Conservation (phyloP, 2,113 vertebrate species). For the Paracanthobrama guichenoti region DNA sequence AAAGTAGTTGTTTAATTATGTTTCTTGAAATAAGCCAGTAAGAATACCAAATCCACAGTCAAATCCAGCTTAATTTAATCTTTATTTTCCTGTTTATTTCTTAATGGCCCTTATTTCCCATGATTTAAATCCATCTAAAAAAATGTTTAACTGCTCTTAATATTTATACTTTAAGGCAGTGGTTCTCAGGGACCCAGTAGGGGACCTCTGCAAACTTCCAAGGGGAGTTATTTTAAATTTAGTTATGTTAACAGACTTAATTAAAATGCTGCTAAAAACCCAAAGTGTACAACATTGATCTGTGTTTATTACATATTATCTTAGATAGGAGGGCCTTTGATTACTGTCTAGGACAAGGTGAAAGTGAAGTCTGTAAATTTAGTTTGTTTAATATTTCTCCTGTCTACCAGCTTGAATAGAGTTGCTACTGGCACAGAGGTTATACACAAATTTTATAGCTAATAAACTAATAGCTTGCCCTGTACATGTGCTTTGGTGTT, state of each 20-base stretch:
- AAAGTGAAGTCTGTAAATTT: not conserved
- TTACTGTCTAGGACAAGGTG: not conserved
- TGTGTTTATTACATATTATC: no score
- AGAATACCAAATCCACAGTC: slow-evolving; percentile 20
- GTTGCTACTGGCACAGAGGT: not conserved
- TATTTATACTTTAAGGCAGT: not conserved
- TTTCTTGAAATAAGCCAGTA: not conserved
- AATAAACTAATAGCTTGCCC: not conserved
- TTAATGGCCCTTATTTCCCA: not conserved
- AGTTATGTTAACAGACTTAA: not conserved
- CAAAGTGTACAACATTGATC: no score
- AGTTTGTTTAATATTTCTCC: not conserved
- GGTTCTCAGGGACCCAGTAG: not conserved
- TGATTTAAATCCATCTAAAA: not conserved
- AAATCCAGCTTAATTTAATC: not conserved
- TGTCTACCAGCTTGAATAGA: not conserved
- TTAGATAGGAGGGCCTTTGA: no score
- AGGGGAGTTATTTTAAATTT: not conserved
- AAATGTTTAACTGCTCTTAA: not conserved
- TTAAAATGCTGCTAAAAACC: not conserved
- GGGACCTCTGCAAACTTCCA: not conserved
- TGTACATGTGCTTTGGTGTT: not conserved
- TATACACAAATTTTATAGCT: no score
- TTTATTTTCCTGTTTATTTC: not conserved
- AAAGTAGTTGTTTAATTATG: not conserved